Base-by-base conservation (phyloP, 2,888 invertebrate species). In the Cosmopolites sordidus region DNA sequence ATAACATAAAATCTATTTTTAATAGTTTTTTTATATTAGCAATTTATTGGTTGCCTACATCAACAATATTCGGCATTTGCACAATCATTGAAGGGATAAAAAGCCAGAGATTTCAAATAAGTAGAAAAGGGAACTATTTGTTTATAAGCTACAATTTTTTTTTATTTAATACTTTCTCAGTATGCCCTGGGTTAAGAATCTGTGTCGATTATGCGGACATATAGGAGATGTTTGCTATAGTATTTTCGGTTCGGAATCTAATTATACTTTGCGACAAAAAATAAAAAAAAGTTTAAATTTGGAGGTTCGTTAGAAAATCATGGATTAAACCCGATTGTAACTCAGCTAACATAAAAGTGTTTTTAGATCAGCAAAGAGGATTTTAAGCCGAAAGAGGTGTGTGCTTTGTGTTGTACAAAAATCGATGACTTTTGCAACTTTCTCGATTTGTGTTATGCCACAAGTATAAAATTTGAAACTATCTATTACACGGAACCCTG, bases 351-450 rank as follows among this genome's bases (percentile, higher is more conserved):
- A 6, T 29, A 8, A 29, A 8, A n/a, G 3, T 16, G 11, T 41
- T 62, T 69, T 37, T 54, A 73, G 73, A 58, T 73, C 18, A 65
- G 60, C 37, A 67, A 68, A 59, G 69, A 68, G 27, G 73, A 74
- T 60, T 66, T 61, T 22, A 74, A 74, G 58, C 74, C 75, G 4
- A 72, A 74, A 56, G 69, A 73, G 55, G 64, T 74, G 16, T 74
- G 75, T 53, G 64, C 68, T 48, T 58, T 61, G 11, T 75, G 75
- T 58, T 62, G 68, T 2, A 60, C 66, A n/a, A 74, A 74, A 60
- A 58, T 75, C 12, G 66, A 73, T 55, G 68, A 73, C 37, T 73
- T 69, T 49, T 65, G 64, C 47, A 67, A 69, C 30, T 71, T 75
- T 39, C 54, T 73, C 4, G 67, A 70, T 16, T 58, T 68, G 30